Evolutionary conservation across 2,113 vertebrate species (phyloP), one percentile per base, ranked within the genome.

Genomic region (Typhlomys cinereus): DNA sequence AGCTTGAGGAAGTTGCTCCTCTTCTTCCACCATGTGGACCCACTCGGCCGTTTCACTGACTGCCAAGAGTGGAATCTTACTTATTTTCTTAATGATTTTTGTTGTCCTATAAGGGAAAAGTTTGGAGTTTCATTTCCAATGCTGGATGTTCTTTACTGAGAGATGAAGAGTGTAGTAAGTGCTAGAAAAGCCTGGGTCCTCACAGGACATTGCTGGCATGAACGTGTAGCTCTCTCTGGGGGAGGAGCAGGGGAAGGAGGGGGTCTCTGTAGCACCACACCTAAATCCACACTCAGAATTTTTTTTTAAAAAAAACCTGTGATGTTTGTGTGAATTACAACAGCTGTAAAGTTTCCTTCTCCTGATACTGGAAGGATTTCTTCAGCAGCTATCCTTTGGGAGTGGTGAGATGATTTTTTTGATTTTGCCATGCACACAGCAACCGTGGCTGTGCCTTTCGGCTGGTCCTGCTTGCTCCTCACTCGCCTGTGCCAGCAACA

Each of bases 401-500:
- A 0, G 1, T 54, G 18, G 39, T 44, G 44, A 29, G 86, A 39
- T 14, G 1, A 34, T 29, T 78, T 21, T 78, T 2, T 79, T 88
- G 93, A 52, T 67, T 83, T 41, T 85, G 89, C 74, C 46, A 20
- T 57, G 83, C 81, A 84, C 95, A 41, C 54, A 34, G 79, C 31
- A 71, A 89, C 96, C 44, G 54, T 48, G 94, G 82, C 70, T 29
- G 36, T 64, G 91, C 81, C 92, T 95, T 61, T 76, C 44, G 31
- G 54, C 88, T 61, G 85, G 39, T 13, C 34, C 29, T 80, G 25
- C 70, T 86, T 1, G 54, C 86, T 70, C 50, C 94, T 97, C 83
- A 62, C 94, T 94, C 75, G 44, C 61, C 93, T 66, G 1, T 18
- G 78, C 69, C 71, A 39, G 39, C 78, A 69, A 2, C 96, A 98